A percentile compares a stretch with the other conserved stretches of the same genome.
phyloP scores from a whole-genome alignment of 2,888 invertebrate genomes.

The Ochlodes sylvanus region DNA sequence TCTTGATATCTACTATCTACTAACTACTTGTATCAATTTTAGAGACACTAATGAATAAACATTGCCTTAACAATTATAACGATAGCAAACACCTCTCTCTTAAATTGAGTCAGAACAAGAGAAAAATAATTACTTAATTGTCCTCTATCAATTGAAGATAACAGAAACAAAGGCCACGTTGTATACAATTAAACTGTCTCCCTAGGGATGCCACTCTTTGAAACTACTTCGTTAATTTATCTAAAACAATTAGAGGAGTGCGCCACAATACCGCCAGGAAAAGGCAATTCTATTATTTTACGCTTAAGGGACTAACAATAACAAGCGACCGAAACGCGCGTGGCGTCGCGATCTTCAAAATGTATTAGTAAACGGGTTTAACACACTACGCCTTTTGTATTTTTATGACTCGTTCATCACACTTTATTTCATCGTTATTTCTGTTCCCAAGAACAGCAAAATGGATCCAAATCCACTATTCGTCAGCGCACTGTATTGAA shows the following conservation, averaged over 20 bases:
- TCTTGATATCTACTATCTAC: no score
- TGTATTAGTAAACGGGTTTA: no score
- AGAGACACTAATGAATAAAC: neutral
- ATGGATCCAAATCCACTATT: no score
- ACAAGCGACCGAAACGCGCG: neutral
- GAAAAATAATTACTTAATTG: conserved; percentile 36
- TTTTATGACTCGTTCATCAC: no score
- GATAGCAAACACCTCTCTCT: neutral
- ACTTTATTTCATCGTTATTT: no score
- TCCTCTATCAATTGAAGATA: conserved; percentile 66
- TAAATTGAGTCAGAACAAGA: conserved; percentile 19
- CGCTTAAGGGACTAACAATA: conserved; percentile 35
- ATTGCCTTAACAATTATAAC: neutral
- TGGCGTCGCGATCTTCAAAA: neutral
- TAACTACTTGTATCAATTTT: no score
- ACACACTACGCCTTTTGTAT: no score
- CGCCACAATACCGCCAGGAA: conserved; percentile 62
- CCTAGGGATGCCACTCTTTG: conserved; percentile 73
- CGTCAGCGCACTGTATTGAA: no score
- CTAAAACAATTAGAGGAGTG: conserved; percentile 79
- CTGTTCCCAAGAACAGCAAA: no score
- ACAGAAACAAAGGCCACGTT: conserved; percentile 62
- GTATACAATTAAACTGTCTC: conserved; percentile 72
- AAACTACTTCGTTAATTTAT: conserved; percentile 82
- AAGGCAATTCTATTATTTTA: conserved; percentile 70